These are phyloP conservation scores for Lymantria dispar DNA, from an alignment of 2,888 invertebrate species.

Conservation along the genomic window DNA sequence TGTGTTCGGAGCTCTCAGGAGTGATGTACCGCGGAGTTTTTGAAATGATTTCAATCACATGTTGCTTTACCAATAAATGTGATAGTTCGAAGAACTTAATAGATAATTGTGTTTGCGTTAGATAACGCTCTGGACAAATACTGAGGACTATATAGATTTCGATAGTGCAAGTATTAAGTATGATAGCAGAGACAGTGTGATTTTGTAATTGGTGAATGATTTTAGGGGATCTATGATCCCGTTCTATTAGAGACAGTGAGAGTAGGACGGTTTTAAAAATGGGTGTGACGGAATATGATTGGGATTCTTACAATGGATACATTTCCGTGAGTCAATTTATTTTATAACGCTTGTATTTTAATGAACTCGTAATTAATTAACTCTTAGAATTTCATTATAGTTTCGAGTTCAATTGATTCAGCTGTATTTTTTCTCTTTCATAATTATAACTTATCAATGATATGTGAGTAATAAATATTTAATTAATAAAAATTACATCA, in stretches of 20 bases:
- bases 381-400: background rate
- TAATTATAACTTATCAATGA: background rate
- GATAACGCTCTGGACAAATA: slow-evolving; percentile 55
- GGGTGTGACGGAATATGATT: slow-evolving; percentile 77
- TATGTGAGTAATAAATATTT: background rate
- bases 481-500: slow-evolving; percentile 10
- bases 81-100: slow-evolving; percentile 54
- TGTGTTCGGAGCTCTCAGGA: slow-evolving; percentile 66
- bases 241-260: slow-evolving; percentile 45
- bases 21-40: slow-evolving; percentile 51
- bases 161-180: slow-evolving; percentile 37
- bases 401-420: background rate
- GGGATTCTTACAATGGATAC: slow-evolving; percentile 75
- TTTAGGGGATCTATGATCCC: slow-evolving; percentile 43
- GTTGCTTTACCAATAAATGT: slow-evolving; percentile 52
- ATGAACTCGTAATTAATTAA: background rate
- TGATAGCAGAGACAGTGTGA: slow-evolving; percentile 40
- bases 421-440: background rate
- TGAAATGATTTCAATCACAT: slow-evolving; percentile 65
- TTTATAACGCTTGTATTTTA: background rate
- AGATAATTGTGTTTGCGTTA: slow-evolving; percentile 70
- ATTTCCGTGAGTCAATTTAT: slow-evolving; percentile 65
- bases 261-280: slow-evolving; percentile 57
- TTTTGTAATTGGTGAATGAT: slow-evolving; percentile 47
- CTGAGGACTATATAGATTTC: slow-evolving; percentile 42